These are phyloP conservation scores for Strongylocentrotus purpuratus DNA, from an alignment of 35 echinoderm and acorn worm genomes.

Conservation along the genomic window DNA sequence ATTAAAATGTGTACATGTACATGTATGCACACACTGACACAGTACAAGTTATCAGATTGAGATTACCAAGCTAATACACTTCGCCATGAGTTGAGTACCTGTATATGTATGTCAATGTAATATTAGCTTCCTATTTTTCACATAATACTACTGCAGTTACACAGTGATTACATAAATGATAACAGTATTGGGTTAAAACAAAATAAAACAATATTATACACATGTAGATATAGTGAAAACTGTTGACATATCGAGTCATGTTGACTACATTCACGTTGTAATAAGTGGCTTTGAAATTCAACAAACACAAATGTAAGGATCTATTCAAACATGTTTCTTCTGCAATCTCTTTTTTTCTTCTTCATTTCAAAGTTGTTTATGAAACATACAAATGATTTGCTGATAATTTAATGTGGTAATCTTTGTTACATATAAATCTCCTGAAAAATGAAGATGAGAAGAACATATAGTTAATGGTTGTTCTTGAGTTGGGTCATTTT, in stretches of 20 bases:
- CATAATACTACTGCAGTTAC: too few relatives aligned
- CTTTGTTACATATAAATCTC: neutral
- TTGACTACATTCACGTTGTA: neutral
- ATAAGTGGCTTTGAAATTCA: neutral
- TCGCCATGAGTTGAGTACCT: neutral
- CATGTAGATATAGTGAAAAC: neutral
- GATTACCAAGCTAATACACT: too few relatives aligned
- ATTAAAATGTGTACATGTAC: neutral
- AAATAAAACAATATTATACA: too few relatives aligned
- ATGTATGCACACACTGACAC: neutral
- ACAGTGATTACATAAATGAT: neutral
- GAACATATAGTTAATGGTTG: neutral
- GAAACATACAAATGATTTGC: neutral
- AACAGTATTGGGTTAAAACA: too few relatives aligned
- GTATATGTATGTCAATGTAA: neutral
- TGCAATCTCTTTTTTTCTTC: neutral
- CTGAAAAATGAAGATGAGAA: neutral
- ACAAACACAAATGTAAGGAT: neutral
- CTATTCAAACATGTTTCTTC: too few relatives aligned
- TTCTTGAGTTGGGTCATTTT: neutral
- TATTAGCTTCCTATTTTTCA: neutral
- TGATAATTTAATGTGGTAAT: neutral
- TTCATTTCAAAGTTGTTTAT: neutral
- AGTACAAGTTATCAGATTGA: too few relatives aligned
- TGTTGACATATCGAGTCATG: neutral